Base-by-base conservation (phyloP, 2,113 vertebrate genomes). In the Pygathrix nemaeus region DNA sequence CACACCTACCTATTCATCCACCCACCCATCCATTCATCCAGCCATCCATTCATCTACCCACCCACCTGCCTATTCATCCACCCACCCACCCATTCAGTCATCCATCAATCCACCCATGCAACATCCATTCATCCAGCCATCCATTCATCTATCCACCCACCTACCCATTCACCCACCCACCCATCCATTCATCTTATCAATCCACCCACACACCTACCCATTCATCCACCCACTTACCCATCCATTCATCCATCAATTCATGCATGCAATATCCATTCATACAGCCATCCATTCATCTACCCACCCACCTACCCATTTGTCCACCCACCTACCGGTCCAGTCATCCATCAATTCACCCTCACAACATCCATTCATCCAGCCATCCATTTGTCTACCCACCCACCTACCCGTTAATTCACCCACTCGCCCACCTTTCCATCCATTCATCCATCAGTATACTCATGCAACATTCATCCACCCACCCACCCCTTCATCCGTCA, bases 61-160 rank as follows among this genome's bases (percentile, higher is more conserved):
- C 11, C 6, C 3, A 27, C 25, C n/a, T 8, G 2, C 27, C 5
- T 7, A 12, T 0, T 17, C 1, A 48, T 2, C 30, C 20, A 66
- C 8, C 40, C 40, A 76, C 6, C 21, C 9, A 43, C 4, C 50
- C 78, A 59, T 57, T n/a, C 5, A 13, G 48, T 48, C 48, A n/a
- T 9, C 12, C 9, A 52, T 2, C 12, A 35, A 78, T 14, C 20
- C 10, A 30, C 2, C 52, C 27, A 38, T 30, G 55, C 2, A 57
- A 21, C 8, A 9, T 18, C 55, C 55, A 55, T 55, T 55, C 55
- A 55, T 55, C 55, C 55, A 55, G 18, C 17, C 18, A 20, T 55
- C 16, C 55, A 20, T 57, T 23, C 55, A 21, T 2, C 66, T 3
- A 32, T 1, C 27, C 10, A 38, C 3, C 76, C 32, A 43, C 0